Base-by-base conservation (phyloP, 1,140 invertebrate species). In the Lucilia cuprina region DNA sequence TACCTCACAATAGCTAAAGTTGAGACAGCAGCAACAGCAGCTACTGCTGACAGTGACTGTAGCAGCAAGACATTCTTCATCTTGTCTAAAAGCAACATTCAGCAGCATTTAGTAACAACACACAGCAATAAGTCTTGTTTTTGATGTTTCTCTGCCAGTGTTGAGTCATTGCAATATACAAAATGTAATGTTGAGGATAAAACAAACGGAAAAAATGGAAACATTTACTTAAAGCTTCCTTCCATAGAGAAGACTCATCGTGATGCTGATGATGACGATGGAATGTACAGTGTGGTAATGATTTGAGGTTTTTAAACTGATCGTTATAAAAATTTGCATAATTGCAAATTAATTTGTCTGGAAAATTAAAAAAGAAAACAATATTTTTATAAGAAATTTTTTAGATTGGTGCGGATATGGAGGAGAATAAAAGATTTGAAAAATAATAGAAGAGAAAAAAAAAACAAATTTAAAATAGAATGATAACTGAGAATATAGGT, bases 1-100 rank as follows among this genome's bases (percentile, higher is more conserved):
- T 80, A 80, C 77, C 77, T 77, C 19, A 50, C 47, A 80, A 49
- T 49, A 21, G 41, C 65, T 19, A 41, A 34, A 75, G 35, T 78
- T 12, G 5, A 17, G 34, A 14, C 41, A 49, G 30, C 41, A 49
- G 10, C 41, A 8, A 12, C 77, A 7, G 10, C 77, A 49, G 74
- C 30, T 17, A 19, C n/a, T n/a, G 75, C 35, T 80, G 41, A 30
- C 25, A 30, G 25, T 30, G 25, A 30, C n/a, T 19, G 35, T 25
- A 21, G 77, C 12, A 70, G 65, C n/a, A 70, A 70, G 65, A 19
- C n/a, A 70, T 70, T 70, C 65, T 70, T 70, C 65, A 70, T 70
- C 65, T 10, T 70, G 21, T 70, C 65, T 70, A 21, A 65, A n/a
- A 70, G 65, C 65, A 70, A 21, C 65, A 70, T 41, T 19, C 19